Evolutionary conservation across 2,797 vertebrate genomes (phyloP).

Genomic region (Anabacerthia variegaticeps): DNA sequence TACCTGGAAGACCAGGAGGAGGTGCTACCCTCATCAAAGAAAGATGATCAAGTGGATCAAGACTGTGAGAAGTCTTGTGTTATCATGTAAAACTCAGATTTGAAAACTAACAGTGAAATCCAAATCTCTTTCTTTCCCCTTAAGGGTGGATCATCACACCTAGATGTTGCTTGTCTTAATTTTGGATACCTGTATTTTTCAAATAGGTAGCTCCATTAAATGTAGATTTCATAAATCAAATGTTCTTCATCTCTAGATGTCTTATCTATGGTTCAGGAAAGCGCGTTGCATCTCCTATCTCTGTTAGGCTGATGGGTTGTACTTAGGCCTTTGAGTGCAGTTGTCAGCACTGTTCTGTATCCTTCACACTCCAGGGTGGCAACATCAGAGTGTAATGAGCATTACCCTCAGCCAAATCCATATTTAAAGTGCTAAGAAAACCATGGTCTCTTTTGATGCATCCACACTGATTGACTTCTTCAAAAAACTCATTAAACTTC

Average conservation of each 20-base stretch:
- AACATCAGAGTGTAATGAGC: not conserved
- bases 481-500: not conserved
- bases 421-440: not conserved
- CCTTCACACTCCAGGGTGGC: not conserved
- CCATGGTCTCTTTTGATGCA: rapidly evolving
- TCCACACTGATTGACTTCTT: not conserved
- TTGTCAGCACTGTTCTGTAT: not conserved
- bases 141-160: not conserved
- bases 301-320: not conserved
- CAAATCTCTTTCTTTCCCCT: not conserved
- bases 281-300: not conserved
- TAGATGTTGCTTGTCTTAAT: not conserved
- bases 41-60: not conserved
- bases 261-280: not conserved
- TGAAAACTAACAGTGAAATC: not conserved
- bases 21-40: not conserved
- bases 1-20: not conserved
- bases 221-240: not conserved
- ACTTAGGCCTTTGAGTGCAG: not conserved
- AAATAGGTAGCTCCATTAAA: not conserved
- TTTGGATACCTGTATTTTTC: not conserved
- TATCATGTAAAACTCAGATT: not conserved
- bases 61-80: not conserved
- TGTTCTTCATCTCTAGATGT: not conserved
- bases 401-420: not conserved